Evolutionary conservation across 1,140 invertebrate genomes (phyloP).

Genomic region (Panagrolaimus sp.): DNA sequence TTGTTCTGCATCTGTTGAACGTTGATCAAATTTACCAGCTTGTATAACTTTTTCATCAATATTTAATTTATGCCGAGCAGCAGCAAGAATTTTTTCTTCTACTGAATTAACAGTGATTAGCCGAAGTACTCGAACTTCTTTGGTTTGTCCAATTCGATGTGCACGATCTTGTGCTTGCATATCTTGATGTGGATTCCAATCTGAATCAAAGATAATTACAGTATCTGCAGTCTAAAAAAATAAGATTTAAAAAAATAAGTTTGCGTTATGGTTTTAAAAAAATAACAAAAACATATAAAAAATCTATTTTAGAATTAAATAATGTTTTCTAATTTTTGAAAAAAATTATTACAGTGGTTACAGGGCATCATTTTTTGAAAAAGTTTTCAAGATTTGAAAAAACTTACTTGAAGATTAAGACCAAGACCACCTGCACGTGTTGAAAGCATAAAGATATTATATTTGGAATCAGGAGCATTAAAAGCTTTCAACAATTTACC

Average conservation of each 20-base stretch:
- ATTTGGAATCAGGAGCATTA: slow-evolving; percentile 80
- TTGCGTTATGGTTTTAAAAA: too few relatives aligned
- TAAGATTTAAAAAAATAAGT: too few relatives aligned
- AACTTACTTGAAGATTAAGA: slow-evolving; percentile 92
- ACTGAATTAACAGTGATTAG: slow-evolving; percentile 98
- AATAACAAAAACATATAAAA: too few relatives aligned
- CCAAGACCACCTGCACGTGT: slow-evolving; percentile 95
- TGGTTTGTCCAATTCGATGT: slow-evolving; percentile 96
- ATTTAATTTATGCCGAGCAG: too few relatives aligned
- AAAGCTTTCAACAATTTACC: slow-evolving; percentile 96
- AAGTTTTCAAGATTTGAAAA: too few relatives aligned
- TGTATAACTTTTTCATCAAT: too few relatives aligned
- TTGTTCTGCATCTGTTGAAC: too few relatives aligned
- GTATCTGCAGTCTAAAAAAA: slow-evolving; percentile 97
- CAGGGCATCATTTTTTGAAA: too few relatives aligned
- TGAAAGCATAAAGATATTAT: slow-evolving; percentile 95
- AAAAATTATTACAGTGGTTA: too few relatives aligned
- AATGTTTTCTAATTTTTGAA: too few relatives aligned
- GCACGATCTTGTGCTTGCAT: slow-evolving; percentile 83
- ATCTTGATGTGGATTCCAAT: slow-evolving; percentile 88
- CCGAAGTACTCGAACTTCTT: slow-evolving; percentile 99
- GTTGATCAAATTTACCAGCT: too few relatives aligned
- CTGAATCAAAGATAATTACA: slow-evolving; percentile 98
- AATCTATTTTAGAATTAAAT: too few relatives aligned
- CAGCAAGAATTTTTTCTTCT: slow-evolving; percentile 78